Conservation (phyloP, 92 coral and sea anemone genomes). For the Blastomussa wellsi region DNA sequence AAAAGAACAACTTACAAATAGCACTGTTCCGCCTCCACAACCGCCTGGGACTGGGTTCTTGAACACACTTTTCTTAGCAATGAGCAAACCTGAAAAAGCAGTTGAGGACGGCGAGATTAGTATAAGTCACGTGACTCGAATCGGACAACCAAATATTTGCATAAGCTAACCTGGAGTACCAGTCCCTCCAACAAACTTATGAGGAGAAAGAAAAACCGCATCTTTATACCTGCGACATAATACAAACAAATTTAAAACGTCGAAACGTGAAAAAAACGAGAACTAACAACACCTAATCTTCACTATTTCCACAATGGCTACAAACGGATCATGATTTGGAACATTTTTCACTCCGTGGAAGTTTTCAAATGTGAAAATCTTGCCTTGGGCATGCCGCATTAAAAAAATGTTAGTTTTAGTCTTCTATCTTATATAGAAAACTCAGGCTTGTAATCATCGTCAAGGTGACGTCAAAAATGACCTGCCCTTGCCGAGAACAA, state of each 20-base stretch:
- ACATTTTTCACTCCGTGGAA: too few relatives aligned
- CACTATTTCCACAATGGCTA: too few relatives aligned
- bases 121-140: not conserved
- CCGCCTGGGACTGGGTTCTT: constrained; percentile 83
- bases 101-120: not conserved
- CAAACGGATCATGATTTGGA: too few relatives aligned
- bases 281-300: too few relatives aligned
- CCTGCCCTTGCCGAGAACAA: too few relatives aligned
- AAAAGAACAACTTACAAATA: constrained; percentile 64
- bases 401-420: too few relatives aligned
- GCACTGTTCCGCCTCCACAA: constrained; percentile 83
- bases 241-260: not conserved
- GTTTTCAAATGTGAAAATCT: too few relatives aligned
- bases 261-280: too few relatives aligned
- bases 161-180: constrained; percentile 71
- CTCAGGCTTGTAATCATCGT: too few relatives aligned
- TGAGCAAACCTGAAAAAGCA: constrained; percentile 52
- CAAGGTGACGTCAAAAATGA: too few relatives aligned
- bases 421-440: too few relatives aligned
- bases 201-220: constrained; percentile 81
- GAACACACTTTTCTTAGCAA: constrained; percentile 77
- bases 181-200: constrained; percentile 83
- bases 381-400: too few relatives aligned
- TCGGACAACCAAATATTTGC: not conserved
- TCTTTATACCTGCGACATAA: constrained; percentile 64